These are phyloP conservation scores for Anas capensis DNA, from an alignment of 2,797 vertebrate genomes.

Conservation along the genomic window DNA sequence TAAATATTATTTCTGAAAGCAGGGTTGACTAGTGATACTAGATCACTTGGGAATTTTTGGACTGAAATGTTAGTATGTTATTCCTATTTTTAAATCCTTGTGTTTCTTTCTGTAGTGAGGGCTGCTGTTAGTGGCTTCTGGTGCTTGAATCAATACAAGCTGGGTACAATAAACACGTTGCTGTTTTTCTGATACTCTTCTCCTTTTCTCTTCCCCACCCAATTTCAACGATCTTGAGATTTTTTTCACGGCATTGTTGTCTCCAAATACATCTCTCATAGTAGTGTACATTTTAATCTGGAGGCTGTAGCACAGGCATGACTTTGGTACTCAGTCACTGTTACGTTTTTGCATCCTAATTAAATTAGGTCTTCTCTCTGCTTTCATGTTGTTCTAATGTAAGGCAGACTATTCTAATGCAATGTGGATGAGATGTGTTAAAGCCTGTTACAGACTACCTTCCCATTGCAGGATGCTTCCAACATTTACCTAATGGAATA, in stretches of 20 bases:
- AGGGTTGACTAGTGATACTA: not conserved
- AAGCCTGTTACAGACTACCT: constrained; percentile 28
- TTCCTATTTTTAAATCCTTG: constrained; percentile 47
- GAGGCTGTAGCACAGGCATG: not conserved
- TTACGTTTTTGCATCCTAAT: constrained; percentile 18
- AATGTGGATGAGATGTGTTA: constrained; percentile 6
- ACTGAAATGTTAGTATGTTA: constrained; percentile 38
- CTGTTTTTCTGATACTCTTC: constrained; percentile 36
- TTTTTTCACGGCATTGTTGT: constrained; percentile 22
- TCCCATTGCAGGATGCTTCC: not conserved
- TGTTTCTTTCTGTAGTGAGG: constrained; percentile 37
- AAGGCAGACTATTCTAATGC: constrained; percentile 3
- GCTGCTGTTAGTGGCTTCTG: constrained; percentile 50
- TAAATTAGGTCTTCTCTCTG: not conserved
- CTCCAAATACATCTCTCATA: not conserved
- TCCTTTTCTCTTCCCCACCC: not conserved
- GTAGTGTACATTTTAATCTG: not conserved
- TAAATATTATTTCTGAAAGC: constrained; percentile 13
- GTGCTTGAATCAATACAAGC: constrained; percentile 51
- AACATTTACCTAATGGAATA: constrained; percentile 37
- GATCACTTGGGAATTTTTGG: not conserved
- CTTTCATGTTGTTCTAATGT: not conserved
- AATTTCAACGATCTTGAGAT: constrained; percentile 4
- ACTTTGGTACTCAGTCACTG: constrained; percentile 2
- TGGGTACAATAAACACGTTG: constrained; percentile 9